Percentiles rank a stretch among this genome's conserved stretches.
Conservation (phyloP, 2,888 invertebrate species). For the Diarsia mendica region DNA sequence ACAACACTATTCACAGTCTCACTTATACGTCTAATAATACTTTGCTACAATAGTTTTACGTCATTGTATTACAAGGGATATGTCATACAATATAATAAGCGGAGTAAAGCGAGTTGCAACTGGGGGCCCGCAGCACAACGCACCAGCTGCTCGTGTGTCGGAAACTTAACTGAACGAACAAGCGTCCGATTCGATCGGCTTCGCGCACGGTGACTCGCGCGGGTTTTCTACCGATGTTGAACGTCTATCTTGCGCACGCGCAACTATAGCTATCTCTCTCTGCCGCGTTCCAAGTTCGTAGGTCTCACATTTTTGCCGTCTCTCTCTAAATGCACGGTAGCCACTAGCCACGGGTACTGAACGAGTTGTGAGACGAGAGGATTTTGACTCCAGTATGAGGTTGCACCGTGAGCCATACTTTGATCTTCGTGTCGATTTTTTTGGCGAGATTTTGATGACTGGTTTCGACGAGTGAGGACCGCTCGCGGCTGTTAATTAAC, state of each 20-base stretch:
- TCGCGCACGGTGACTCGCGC: constrained; percentile 79
- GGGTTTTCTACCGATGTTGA: constrained; percentile 81
- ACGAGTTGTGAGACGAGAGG: constrained; percentile 85
- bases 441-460: constrained; percentile 81
- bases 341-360: constrained; percentile 83
- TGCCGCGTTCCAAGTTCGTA: constrained; percentile 38
- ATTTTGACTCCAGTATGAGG: constrained; percentile 84
- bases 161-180: constrained; percentile 86
- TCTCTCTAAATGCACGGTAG: constrained; percentile 85
- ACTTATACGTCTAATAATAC: constrained; percentile 74
- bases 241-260: constrained; percentile 80
- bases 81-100: constrained; percentile 76
- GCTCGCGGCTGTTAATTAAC: constrained; percentile 84
- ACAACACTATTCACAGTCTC: constrained; percentile 83
- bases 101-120: constrained; percentile 84
- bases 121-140: constrained; percentile 80
- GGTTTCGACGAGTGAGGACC: constrained; percentile 80
- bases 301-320: constrained; percentile 61
- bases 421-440: constrained; percentile 84
- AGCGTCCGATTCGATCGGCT: constrained; percentile 79
- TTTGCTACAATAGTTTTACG: constrained; percentile 77
- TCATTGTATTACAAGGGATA: constrained; percentile 82
- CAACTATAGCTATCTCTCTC: constrained; percentile 77
- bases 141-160: constrained; percentile 86
- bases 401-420: constrained; percentile 83